Base-by-base conservation (phyloP, 2,113 vertebrate species). In the Crotalus viridis region DNA sequence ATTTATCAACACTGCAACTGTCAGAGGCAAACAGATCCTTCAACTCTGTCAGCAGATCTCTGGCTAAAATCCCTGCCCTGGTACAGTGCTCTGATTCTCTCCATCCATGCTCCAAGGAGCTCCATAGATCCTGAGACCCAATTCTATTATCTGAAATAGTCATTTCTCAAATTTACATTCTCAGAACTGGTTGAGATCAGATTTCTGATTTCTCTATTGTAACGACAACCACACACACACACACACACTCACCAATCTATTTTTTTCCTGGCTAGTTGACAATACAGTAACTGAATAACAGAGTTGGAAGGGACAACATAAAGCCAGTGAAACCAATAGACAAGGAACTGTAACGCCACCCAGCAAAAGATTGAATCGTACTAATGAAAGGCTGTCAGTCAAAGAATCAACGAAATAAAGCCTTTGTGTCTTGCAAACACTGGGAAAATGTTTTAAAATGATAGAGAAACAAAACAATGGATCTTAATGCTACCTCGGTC, bases 341-440 rank as follows among this genome's bases (percentile, higher is more conserved):
- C 54, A 89, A 95, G 94, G 96, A 96, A 96, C 94, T 92, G 91
- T 89, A 95, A 95, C 93, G 93, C 93, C 94, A 95, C 93, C 88
- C 91, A 95, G 93, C 95, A 94, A 96, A 95, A 59, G 85, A 89
- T 74, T 90, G 95, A 95, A 96, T 96, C 96, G 95, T 96, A 95
- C 55, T n/a, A 95, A 96, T 96, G 95, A 97, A 97, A 95, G 88
- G 92, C 69, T 94, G 95, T 94, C 95, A 95, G 93, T 95, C 95
- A 95, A 96, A 94, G 90, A 94, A 96, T 95, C 93, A 94, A 88
- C 61, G 93, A 95, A 96, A 91, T 85, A 96, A 97, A 93, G 91
- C 94, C 24, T 48, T 3, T 0, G 6, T 96, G 94, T 94, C 95
- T 94, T 93, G 93, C 90, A 95, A 96, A 93, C 94, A 87, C 93